Evolutionary conservation across 2,888 invertebrate genomes (phyloP).

Genomic region (Caenorhabditis sp.): DNA sequence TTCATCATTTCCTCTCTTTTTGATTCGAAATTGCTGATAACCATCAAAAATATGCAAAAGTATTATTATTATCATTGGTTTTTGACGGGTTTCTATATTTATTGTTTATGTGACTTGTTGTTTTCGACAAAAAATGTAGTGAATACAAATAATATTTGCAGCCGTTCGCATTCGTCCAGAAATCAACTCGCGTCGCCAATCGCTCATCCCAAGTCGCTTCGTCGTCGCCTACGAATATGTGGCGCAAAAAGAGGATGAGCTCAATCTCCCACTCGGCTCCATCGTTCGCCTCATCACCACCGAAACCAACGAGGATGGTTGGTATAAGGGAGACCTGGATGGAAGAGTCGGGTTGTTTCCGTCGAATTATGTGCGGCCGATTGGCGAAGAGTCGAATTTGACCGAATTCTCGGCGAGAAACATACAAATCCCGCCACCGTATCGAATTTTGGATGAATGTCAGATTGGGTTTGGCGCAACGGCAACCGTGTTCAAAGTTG

Average conservation of each 20-base stretch:
- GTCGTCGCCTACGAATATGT: conserved; percentile 51
- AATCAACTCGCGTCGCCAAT: neutral
- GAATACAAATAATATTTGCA: conserved; percentile 6
- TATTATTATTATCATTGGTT: no score
- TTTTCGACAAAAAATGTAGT: neutral
- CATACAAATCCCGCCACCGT: conserved; percentile 9
- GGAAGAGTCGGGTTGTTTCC: conserved; percentile 32
- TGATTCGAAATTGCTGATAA: no score
- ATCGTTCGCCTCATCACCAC: conserved; percentile 36
- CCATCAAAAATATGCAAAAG: no score
- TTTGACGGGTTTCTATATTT: no score
- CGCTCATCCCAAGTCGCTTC: neutral
- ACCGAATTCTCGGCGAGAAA: conserved; percentile 16
- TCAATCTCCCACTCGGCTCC: conserved; percentile 54
- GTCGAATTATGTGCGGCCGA: conserved; percentile 20
- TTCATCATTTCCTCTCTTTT: no score
- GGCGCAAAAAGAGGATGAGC: conserved; percentile 56
- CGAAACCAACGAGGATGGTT: conserved; percentile 38
- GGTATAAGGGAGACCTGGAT: conserved; percentile 31
- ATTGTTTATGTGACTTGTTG: neutral
- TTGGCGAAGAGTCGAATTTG: conserved; percentile 2
- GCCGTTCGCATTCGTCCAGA: conserved; percentile 13
- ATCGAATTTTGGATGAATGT: conserved; percentile 9
- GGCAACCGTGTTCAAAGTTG: conserved; percentile 36
- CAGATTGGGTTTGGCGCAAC: conserved; percentile 37